Base-by-base conservation (phyloP, 1,140 invertebrate species). In the Reticulitermes speratus region DNA sequence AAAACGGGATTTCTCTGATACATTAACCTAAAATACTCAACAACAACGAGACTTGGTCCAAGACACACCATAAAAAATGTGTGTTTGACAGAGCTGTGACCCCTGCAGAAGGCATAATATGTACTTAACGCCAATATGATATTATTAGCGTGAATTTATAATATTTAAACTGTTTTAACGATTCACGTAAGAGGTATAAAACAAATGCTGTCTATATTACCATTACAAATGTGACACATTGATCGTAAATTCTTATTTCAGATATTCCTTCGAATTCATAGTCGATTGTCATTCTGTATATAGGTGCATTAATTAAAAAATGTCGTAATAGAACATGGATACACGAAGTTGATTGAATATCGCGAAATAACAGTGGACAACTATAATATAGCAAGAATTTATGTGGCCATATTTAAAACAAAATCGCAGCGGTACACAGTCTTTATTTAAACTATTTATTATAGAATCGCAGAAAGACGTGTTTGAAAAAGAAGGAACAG, bases 381-480 rank as follows among this genome's bases (percentile, higher is more conserved):
- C 52, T 55, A 55, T 48, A 9, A 65, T 65, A 75, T 25, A 75
- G n/a, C 19, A 55, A 75, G 25, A n/a, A 75, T 75, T 6, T 30
- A 75, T 75, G 65, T 75, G 65, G 65, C 65, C 65, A 75, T 75
- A 75, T 75, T 75, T 75, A 75, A 75, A 30, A 75, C 11, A 75
- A 30, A 75, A 75, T n/a, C 65, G 25, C 65, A 75, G 65, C 25
- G n/a, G 65, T 75, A 30, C n/a, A 75, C n/a, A 75, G 65, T 75
- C n/a, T 75, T 75, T 75, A 75, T 75, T 75, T 75, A 75, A 75
- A 30, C 25, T 75, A 75, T 75, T 75, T 75, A 75, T 75, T 75
- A 75, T 75, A 30, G 65, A 19, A 11, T 75, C 25, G 25, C 12
- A 65, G 65, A 25, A 30, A 75, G 65, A 75, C 9, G 59, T 11